phyloP scores from a whole-genome alignment of 2,888 invertebrate species.

The Tryphoninae sp. region DNA sequence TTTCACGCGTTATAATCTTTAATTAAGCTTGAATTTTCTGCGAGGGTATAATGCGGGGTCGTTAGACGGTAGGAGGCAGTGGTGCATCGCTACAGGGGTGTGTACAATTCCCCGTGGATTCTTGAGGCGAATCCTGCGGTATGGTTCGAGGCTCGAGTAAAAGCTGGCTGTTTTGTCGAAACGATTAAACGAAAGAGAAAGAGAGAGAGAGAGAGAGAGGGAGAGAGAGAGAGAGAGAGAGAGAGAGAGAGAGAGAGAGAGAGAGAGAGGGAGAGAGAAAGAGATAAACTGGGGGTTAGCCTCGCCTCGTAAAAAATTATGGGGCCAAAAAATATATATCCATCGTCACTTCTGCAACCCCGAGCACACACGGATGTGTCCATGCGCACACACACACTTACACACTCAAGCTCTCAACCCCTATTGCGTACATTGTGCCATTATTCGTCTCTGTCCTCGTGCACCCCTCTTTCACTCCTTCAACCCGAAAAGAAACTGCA shows the following conservation, averaged over 20 bases:
- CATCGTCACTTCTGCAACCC: constrained; percentile 39
- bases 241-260: constrained; percentile 23
- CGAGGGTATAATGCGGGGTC: constrained; percentile 73
- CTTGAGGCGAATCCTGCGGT: constrained; percentile 58
- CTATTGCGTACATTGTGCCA: constrained; percentile 19
- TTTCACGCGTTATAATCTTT: constrained; percentile 78
- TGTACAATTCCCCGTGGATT: constrained; percentile 62
- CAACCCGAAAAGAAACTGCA: constrained; percentile 44
- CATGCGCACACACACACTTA: too few species aligned
- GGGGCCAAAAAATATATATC: constrained; percentile 66
- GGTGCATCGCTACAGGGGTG: constrained; percentile 30
- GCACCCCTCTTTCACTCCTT: constrained; percentile 23
- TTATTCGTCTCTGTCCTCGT: constrained; percentile 38
- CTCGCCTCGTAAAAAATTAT: constrained; percentile 73
- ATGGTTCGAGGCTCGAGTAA: constrained; percentile 23
- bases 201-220: neutral
- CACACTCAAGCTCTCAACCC: too few species aligned
- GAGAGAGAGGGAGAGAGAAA: constrained; percentile 23
- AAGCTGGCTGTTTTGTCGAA: constrained; percentile 63
- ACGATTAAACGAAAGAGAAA: constrained; percentile 61
- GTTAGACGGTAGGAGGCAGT: constrained; percentile 70
- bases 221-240: constrained; percentile 20
- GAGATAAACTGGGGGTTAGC: constrained; percentile 58
- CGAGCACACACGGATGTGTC: neutral
- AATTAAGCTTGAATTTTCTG: constrained; percentile 75